phyloP scores from a whole-genome alignment of 2,113 vertebrate genomes.

The Tychaedon coryphoeus region DNA sequence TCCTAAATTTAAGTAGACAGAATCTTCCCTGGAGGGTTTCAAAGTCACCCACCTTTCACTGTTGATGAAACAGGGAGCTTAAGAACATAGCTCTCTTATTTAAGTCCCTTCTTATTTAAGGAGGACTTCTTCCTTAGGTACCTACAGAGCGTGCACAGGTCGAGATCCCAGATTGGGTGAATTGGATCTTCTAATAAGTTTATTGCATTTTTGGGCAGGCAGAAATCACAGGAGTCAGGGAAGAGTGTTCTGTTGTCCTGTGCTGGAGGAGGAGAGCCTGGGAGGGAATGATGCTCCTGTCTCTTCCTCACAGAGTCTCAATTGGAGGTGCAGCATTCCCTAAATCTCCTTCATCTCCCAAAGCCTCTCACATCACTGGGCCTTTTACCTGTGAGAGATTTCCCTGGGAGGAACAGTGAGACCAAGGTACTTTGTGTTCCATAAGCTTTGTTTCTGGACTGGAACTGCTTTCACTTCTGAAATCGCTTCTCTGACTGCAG shows the following conservation, averaged over 20 bases:
- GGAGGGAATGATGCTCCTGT: neutral
- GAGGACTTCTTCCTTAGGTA: neutral
- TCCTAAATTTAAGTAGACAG: conserved; percentile 52
- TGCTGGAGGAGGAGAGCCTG: neutral
- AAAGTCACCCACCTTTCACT: conserved; percentile 12
- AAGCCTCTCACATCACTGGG: neutral
- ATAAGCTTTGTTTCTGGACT: neutral
- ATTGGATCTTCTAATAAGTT: neutral
- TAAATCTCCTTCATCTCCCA: neutral
- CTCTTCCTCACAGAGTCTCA: neutral
- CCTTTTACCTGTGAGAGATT: fast-evolving
- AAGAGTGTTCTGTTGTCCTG: neutral
- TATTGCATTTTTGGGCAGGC: neutral
- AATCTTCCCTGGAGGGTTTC: conserved; percentile 32
- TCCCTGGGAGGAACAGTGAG: neutral
- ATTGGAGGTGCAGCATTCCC: neutral
- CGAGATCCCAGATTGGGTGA: neutral
- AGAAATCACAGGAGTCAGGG: neutral
- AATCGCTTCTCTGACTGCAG: neutral
- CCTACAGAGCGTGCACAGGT: neutral
- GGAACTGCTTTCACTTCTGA: neutral
- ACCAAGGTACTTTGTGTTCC: neutral
- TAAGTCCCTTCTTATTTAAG: neutral
- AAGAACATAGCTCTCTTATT: neutral
- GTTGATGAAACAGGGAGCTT: neutral